These are phyloP conservation scores for Caenorhabditis elegans DNA, from an alignment of 1,140 invertebrate genomes.

Conservation along the genomic window DNA sequence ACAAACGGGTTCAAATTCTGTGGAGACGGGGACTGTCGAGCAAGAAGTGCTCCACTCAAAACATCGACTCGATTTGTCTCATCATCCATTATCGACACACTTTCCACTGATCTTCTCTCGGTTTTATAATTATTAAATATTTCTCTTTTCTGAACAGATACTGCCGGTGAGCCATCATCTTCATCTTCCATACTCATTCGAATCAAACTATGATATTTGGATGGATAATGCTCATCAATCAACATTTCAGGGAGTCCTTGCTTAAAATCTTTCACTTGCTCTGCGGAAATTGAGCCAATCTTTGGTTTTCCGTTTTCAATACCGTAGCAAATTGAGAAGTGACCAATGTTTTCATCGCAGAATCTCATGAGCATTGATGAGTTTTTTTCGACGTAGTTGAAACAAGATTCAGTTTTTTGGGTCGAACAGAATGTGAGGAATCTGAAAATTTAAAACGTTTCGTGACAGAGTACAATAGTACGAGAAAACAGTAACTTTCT, in stretches of 20 bases:
- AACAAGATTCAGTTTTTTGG: neutral
- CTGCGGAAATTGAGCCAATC: slow-evolving; percentile 43
- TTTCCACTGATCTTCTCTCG: slow-evolving; percentile 2
- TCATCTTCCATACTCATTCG: slow-evolving; percentile 13
- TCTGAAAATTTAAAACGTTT: neutral
- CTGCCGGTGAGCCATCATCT: neutral
- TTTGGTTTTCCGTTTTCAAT: slow-evolving; percentile 38
- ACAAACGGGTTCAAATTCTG: neutral
- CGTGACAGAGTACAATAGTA: too few relatives aligned
- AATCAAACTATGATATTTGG: slow-evolving; percentile 39
- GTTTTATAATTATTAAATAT: slow-evolving; percentile 28
- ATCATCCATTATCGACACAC: slow-evolving; percentile 7
- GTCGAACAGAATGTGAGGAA: neutral
- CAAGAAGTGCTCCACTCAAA: slow-evolving; percentile 15
- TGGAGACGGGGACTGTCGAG: neutral
- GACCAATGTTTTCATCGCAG: slow-evolving; percentile 48
- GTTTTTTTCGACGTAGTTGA: neutral
- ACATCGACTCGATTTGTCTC: slow-evolving; percentile 17
- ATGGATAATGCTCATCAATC: slow-evolving; percentile 44
- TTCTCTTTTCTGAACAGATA: neutral
- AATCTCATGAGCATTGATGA: slow-evolving; percentile 36
- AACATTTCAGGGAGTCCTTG: slow-evolving; percentile 46
- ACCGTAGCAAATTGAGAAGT: slow-evolving; percentile 43
- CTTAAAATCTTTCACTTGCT: slow-evolving; percentile 49
- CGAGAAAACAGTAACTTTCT: too few relatives aligned